phyloP scores from a whole-genome alignment of 2,888 invertebrate species.

The Watsonalla binaria region DNA sequence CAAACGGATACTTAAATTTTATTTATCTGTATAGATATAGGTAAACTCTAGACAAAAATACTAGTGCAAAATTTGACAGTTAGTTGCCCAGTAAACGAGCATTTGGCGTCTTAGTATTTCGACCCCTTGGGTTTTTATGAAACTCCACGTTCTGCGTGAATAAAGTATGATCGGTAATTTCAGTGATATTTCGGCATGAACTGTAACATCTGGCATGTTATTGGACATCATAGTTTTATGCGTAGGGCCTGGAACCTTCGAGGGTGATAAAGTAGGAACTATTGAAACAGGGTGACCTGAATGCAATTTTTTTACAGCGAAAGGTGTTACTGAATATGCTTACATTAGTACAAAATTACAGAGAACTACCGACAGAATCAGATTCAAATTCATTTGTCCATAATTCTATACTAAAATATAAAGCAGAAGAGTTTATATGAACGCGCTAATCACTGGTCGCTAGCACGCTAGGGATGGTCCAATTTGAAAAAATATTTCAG shows the following conservation, averaged over 20 bases:
- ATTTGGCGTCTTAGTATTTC: slow-evolving; percentile 36
- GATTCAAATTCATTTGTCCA: no score
- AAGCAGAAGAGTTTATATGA: no score
- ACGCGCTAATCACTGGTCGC: no score
- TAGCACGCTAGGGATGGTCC: no score
- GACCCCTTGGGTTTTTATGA: slow-evolving; percentile 43
- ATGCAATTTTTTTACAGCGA: background rate
- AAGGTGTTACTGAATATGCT: no score
- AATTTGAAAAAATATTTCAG: no score
- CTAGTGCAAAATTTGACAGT: slow-evolving; percentile 1
- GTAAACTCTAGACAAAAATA: no score
- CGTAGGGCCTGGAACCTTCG: slow-evolving; percentile 27
- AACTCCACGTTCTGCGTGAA: slow-evolving; percentile 46
- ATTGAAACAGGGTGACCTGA: background rate
- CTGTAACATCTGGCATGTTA: slow-evolving; percentile 68
- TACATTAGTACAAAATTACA: no score
- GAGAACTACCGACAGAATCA: no score
- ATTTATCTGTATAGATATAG: no score
- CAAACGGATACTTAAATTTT: no score
- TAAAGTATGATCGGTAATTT: slow-evolving; percentile 60
- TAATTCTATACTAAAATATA: no score
- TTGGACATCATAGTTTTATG: slow-evolving; percentile 67
- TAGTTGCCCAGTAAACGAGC: slow-evolving; percentile 42
- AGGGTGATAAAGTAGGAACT: slow-evolving; percentile 38
- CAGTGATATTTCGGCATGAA: slow-evolving; percentile 64